Conservation (phyloP, 2,113 vertebrate genomes). For the Cyphomyrus discorhynchus region DNA sequence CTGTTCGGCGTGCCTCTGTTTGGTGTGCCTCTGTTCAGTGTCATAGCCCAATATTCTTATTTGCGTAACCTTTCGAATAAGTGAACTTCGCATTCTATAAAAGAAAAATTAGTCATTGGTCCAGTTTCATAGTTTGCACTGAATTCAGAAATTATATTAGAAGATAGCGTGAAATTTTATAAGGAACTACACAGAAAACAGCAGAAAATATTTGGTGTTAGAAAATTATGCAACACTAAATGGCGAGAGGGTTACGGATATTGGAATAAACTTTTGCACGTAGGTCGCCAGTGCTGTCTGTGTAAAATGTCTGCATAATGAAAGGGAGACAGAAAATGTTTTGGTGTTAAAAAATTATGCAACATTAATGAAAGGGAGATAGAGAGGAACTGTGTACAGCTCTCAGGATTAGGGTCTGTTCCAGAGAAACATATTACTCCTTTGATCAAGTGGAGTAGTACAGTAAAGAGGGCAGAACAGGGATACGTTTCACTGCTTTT, state of each 20-base stretch:
- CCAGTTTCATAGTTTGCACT: neutral
- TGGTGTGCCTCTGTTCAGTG: neutral
- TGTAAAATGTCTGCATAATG: neutral
- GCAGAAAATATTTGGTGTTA: neutral
- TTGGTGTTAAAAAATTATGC: neutral
- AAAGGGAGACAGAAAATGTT: neutral
- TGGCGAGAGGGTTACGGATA: neutral
- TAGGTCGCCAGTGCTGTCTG: neutral
- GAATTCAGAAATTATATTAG: neutral
- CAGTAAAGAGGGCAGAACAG: neutral
- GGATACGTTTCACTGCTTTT: neutral
- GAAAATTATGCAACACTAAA: neutral
- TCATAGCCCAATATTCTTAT: neutral
- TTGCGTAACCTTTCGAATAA: neutral
- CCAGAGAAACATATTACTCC: neutral
- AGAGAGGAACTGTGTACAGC: neutral
- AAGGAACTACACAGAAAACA: neutral
- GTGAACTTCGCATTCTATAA: neutral
- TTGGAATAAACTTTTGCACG: neutral
- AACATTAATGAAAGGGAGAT: neutral
- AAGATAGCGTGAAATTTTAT: neutral
- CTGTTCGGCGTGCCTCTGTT: too few species aligned
- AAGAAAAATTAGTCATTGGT: neutral
- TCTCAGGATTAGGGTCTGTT: neutral
- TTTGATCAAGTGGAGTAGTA: neutral